Percentiles rank a stretch among this genome's conserved stretches.
phyloP scores from a whole-genome alignment of 2,797 vertebrate genomes.

The Numenius phaeopus region DNA sequence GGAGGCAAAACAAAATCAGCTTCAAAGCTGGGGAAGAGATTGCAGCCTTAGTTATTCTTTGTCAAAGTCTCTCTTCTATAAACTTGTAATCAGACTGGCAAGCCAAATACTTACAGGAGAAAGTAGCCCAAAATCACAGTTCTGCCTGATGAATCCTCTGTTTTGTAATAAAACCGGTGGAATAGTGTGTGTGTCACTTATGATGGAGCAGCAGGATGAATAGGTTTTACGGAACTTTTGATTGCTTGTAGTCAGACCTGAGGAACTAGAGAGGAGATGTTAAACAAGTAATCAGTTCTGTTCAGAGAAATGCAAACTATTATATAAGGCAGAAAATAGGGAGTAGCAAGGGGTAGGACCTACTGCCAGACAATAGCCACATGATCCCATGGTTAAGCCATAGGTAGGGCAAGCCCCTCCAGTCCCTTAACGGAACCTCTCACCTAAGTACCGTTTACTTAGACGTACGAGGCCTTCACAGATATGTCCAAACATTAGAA shows the following conservation, averaged over 20 bases:
- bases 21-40: neutral
- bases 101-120: conserved; percentile 84
- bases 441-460: neutral
- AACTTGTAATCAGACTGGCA: neutral
- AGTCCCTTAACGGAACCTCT: neutral
- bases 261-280: conserved; percentile 83
- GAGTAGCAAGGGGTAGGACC: neutral
- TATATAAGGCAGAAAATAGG: neutral
- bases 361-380: neutral
- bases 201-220: conserved; percentile 80
- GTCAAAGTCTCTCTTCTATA: neutral
- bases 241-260: conserved; percentile 86
- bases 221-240: conserved; percentile 79
- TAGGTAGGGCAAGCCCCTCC: neutral
- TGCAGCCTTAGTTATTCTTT: neutral
- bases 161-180: neutral
- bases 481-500: neutral
- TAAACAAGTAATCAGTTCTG: neutral
- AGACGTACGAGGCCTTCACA: neutral
- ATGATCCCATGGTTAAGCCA: neutral
- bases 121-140: conserved; percentile 83
- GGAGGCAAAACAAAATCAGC: neutral
- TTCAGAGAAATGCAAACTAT: neutral
- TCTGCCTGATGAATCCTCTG: conserved; percentile 74
- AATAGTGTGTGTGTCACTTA: conserved; percentile 62